These are phyloP conservation scores for Catocala fraxini DNA, from an alignment of 2,888 invertebrate species.

Conservation along the genomic window DNA sequence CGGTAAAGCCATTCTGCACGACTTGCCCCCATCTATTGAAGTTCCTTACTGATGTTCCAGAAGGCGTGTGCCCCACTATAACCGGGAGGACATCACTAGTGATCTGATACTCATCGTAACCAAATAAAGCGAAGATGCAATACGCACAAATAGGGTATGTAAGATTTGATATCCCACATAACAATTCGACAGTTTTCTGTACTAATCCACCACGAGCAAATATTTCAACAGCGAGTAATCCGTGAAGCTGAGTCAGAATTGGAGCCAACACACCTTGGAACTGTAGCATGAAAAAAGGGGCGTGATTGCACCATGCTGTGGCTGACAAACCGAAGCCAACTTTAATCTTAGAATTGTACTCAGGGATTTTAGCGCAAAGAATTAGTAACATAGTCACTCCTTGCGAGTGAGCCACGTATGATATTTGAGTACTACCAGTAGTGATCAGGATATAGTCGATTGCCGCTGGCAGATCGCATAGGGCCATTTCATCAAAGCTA, in stretches of 20 bases:
- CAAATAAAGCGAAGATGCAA: slow-evolving; percentile 49
- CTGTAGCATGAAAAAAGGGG: slow-evolving; percentile 45
- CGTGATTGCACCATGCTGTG: slow-evolving; percentile 48
- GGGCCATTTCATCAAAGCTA: slow-evolving; percentile 53
- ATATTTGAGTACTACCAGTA: slow-evolving; percentile 45
- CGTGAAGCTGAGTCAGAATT: slow-evolving; percentile 13
- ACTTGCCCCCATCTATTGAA: slow-evolving; percentile 57
- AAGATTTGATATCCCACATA: slow-evolving; percentile 47
- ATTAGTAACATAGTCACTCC: no score
- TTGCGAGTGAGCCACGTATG: slow-evolving; percentile 57
- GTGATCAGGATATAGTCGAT: slow-evolving; percentile 49
- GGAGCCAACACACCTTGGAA: slow-evolving; percentile 37
- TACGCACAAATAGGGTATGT: slow-evolving; percentile 51
- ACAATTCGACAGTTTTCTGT: slow-evolving; percentile 30
- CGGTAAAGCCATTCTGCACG: slow-evolving; percentile 49
- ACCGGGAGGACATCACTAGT: slow-evolving; percentile 45
- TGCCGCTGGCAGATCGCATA: slow-evolving; percentile 58
- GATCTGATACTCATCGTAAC: slow-evolving; percentile 53
- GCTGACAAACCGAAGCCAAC: slow-evolving; percentile 55
- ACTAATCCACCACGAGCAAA: slow-evolving; percentile 36
- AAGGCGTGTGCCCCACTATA: slow-evolving; percentile 51
- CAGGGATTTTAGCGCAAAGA: no score
- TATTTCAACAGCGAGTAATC: slow-evolving; percentile 39
- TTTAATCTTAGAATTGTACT: slow-evolving; percentile 58
- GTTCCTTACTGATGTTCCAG: slow-evolving; percentile 56